Evolutionary conservation across 1,140 invertebrate genomes (phyloP), one percentile per base, ranked within the genome.

Genomic region (Theocolax elegans): DNA sequence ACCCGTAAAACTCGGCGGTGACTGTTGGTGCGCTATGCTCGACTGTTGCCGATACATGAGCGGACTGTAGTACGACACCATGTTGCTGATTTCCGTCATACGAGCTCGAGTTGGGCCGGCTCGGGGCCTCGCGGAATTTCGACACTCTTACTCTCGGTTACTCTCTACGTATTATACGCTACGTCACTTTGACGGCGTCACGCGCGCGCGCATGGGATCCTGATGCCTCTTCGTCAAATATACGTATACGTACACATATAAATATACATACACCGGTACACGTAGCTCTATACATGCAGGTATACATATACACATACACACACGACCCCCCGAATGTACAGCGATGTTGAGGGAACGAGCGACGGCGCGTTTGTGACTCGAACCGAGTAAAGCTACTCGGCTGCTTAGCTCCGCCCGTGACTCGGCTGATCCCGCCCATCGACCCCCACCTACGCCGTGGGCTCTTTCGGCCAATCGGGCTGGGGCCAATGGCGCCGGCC

Each of bases 31-130:
- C 0, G 8, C 23, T 1, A 27, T 12, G 27, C 29, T 17, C 54
- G 42, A 2, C 42, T 76, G 80, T 40, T 80, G 77, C 0, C 77
- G 74, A 25, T 77, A 79, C 71, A 80, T 71, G 31, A 74, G 35
- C 10, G 75, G 73, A 29, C 76, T 78, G 35, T 81, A 82, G 23
- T 80, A 79, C 0, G 80, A 76, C 23, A 81, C 73, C 76, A 79
- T 74, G 12, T 66, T 76, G 31, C 71, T 74, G 15, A 72, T 29
- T n/a, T 40, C 38, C 3, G 15, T 54, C 23, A 40, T 40, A 1
- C 29, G 1, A 1, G 15, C 19, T 49, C 46, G 46, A 15, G 7
- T 25, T 29, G 4, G 19, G 48, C 48, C 42, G 42, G 23, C 48
- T 21, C 48, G 48, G 48, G 48, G 48, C 27, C 19, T 29, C 15